phyloP scores from a whole-genome alignment of 53 echinoderm and acorn worm species.

The Echinometra lucunter region DNA sequence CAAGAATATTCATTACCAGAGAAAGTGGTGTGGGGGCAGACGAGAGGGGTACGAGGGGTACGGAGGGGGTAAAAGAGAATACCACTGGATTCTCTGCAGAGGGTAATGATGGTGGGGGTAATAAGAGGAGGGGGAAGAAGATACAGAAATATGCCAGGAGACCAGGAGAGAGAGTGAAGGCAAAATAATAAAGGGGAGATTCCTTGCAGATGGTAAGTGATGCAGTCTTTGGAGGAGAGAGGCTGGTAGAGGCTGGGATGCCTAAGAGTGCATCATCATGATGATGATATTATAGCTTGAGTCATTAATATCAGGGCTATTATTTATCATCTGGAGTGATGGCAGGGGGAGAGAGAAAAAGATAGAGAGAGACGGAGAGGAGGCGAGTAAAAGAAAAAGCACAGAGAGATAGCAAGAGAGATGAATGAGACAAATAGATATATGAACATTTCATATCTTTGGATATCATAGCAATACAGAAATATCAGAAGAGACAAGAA shows the following conservation, averaged over 20 bases:
- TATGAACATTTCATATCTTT: background rate
- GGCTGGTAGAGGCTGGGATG: background rate
- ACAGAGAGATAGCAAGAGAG: background rate
- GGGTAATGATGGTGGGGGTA: conserved; percentile 37
- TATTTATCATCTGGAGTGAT: conserved; percentile 46
- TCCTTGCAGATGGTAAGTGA: conserved; percentile 26
- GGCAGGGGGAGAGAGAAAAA: background rate
- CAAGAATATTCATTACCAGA: background rate
- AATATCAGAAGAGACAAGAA: background rate
- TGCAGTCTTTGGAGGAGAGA: background rate
- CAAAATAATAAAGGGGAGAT: conserved; percentile 5
- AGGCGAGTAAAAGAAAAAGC: background rate
- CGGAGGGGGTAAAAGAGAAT: conserved; percentile 18
- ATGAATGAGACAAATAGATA: background rate
- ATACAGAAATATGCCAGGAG: conserved; percentile 7
- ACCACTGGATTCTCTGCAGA: background rate
- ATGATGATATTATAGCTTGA: conserved; percentile 53
- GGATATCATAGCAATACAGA: background rate
- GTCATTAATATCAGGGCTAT: conserved; percentile 65
- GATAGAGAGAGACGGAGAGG: background rate
- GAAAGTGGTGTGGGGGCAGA: conserved; percentile 19
- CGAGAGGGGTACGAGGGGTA: conserved; percentile 7
- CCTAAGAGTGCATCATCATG: conserved; percentile 58
- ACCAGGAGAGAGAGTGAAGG: conserved; percentile 14
- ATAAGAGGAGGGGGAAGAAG: conserved; percentile 1